Evolutionary conservation across 30 jellyfish, hydroid and myxozoan genomes (phyloP).

Genomic region (Haliclystus octoradiatus): DNA sequence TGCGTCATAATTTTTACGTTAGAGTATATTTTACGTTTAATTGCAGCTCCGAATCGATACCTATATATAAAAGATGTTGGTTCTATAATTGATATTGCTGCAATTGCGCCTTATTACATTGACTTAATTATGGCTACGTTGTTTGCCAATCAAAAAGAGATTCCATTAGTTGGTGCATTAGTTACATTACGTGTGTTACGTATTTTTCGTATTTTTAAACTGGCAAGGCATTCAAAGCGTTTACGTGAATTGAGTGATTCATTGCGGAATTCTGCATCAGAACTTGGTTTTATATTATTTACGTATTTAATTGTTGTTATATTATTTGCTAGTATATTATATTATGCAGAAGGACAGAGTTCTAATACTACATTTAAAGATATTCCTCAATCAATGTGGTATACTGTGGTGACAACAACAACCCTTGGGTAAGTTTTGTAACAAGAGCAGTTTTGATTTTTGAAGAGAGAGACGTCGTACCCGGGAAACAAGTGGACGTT

Average conservation of each 20-base stretch:
- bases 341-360: constrained; percentile 76
- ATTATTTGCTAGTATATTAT: constrained; percentile 75
- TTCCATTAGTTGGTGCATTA: constrained; percentile 48
- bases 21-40: constrained; percentile 69
- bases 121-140: constrained; percentile 31
- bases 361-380: constrained; percentile 40
- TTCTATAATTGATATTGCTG: constrained; percentile 75
- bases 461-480: too few relatives aligned
- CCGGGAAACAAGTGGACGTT: too few relatives aligned
- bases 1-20: constrained; percentile 70
- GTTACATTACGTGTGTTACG: constrained; percentile 69
- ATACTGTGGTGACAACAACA: constrained; percentile 94
- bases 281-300: constrained; percentile 85
- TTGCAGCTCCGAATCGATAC: constrained; percentile 80
- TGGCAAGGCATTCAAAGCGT: constrained; percentile 86
- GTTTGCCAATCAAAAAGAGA: constrained; percentile 6
- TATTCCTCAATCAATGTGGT: constrained; percentile 96
- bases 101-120: constrained; percentile 80
- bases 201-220: constrained; percentile 71
- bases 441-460: too few relatives aligned
- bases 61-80: constrained; percentile 42
- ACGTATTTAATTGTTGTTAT: constrained; percentile 79
- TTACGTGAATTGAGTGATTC: constrained; percentile 77
- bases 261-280: constrained; percentile 69
- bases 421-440: constrained; percentile 87